Conservation (phyloP, 35 echinoderm and acorn worm genomes). For the Patiria miniata region DNA sequence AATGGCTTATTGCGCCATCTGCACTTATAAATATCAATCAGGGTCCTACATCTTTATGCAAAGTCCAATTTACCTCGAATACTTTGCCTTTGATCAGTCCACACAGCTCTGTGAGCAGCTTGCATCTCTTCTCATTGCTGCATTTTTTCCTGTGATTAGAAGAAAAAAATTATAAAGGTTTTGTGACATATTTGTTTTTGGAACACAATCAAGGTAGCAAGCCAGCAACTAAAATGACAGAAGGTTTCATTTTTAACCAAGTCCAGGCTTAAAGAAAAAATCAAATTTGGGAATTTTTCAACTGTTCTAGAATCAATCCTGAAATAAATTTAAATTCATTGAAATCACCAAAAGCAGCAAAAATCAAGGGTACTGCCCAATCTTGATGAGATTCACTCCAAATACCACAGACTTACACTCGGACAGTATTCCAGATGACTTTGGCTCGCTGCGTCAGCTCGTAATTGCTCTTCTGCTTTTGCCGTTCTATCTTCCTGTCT, state of each 20-base stretch:
- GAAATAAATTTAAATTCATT: too few relatives aligned
- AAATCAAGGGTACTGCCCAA: too few relatives aligned
- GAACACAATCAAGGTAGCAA: too few relatives aligned
- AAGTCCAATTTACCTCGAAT: slow-evolving; percentile 47
- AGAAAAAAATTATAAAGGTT: neutral
- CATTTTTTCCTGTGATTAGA: slow-evolving; percentile 56
- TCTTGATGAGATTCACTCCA: too few relatives aligned
- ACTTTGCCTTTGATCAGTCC: slow-evolving; percentile 77
- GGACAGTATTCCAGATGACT: slow-evolving; percentile 72
- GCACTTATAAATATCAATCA: too few relatives aligned
- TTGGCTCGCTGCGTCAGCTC: slow-evolving; percentile 77
- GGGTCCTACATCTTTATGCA: too few relatives aligned
- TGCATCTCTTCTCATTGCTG: slow-evolving; percentile 54
- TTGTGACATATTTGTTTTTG: too few relatives aligned
- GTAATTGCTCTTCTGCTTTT: slow-evolving; percentile 80
- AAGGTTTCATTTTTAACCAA: too few relatives aligned
- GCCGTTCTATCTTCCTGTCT: slow-evolving; percentile 74
- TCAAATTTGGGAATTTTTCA: neutral
- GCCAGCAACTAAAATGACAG: too few relatives aligned
- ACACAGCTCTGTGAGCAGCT: slow-evolving; percentile 68
- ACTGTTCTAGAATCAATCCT: too few relatives aligned
- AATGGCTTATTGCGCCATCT: too few relatives aligned
- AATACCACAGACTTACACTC: slow-evolving; percentile 95
- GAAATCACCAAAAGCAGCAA: too few relatives aligned
- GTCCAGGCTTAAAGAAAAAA: neutral